phyloP scores from a whole-genome alignment of 2,888 invertebrate genomes.

The Pseudococcus longispinus region DNA sequence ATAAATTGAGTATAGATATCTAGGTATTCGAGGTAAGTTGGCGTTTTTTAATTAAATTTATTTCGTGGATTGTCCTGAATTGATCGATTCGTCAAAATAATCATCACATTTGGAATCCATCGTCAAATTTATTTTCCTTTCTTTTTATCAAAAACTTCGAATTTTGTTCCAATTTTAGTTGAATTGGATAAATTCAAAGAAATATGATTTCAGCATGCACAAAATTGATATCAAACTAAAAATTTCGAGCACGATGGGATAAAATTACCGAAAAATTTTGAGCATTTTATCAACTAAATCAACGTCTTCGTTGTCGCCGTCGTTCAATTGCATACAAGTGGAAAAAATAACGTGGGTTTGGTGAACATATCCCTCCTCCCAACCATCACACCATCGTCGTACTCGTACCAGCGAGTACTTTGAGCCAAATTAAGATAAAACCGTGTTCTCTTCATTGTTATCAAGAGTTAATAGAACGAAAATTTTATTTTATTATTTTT shows the following conservation, averaged over 20 bases:
- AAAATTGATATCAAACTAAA: too few species aligned
- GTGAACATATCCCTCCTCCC: neutral
- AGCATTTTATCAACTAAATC: neutral
- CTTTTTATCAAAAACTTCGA: neutral
- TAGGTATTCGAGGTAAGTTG: too few species aligned
- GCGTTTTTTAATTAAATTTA: too few species aligned
- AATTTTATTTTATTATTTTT: slow-evolving; percentile 1
- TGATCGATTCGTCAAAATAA: too few species aligned
- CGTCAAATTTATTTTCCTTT: too few species aligned
- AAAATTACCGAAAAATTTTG: slow-evolving; percentile 32
- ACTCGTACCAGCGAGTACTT: neutral
- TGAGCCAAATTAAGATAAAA: slow-evolving; percentile 12
- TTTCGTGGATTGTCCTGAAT: too few species aligned
- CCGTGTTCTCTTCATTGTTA: neutral
- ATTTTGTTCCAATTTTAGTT: too few species aligned
- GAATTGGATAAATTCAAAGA: too few species aligned
- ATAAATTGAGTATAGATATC: too few species aligned
- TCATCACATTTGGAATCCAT: too few species aligned
- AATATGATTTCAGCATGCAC: too few species aligned
- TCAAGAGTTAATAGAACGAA: slow-evolving; percentile 37
- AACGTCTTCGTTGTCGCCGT: neutral
- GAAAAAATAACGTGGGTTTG: neutral
- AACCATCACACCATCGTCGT: neutral
- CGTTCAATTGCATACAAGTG: neutral
- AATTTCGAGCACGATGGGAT: too few species aligned